Conservation (phyloP, 2,888 invertebrate genomes). For the Prosopocoilus inquinatus region DNA sequence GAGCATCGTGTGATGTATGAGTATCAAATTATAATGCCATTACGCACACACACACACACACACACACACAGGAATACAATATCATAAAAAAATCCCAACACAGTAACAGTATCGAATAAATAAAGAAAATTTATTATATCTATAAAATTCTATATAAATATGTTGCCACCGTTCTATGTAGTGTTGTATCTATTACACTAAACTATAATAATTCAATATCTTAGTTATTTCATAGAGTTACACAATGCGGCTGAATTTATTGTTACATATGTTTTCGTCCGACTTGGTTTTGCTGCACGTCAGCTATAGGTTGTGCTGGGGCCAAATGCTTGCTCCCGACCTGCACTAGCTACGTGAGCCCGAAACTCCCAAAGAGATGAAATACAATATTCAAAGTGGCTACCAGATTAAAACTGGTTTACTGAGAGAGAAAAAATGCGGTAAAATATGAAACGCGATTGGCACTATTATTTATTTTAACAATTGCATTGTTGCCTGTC, state of each 20-base stretch:
- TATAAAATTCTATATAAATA: constrained; percentile 17
- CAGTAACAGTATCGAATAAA: neutral
- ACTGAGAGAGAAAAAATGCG: constrained; percentile 14
- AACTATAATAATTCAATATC: constrained; percentile 18
- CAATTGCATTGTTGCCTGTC: constrained; percentile 18
- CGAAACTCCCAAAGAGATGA: neutral
- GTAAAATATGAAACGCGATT: constrained; percentile 23
- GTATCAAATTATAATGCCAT: too few species aligned
- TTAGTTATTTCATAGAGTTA: constrained; percentile 17
- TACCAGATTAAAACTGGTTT: constrained; percentile 26
- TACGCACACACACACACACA: too few species aligned
- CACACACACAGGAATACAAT: too few species aligned
- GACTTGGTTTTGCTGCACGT: constrained; percentile 2
- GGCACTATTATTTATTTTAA: constrained; percentile 23
- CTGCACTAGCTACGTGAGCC: constrained; percentile 1
- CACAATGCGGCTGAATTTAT: constrained; percentile 18
- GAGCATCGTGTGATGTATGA: too few species aligned
- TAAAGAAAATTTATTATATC: constrained; percentile 2
- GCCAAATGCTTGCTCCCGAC: neutral
- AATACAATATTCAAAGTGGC: constrained; percentile 21
- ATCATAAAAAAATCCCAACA: too few species aligned
- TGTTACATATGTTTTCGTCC: constrained; percentile 16
- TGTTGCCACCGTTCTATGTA: constrained; percentile 13
- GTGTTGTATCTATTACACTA: constrained; percentile 15
- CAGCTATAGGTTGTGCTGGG: neutral